These are phyloP conservation scores for Endotricha flammealis DNA, from an alignment of 2,888 invertebrate species.

Conservation along the genomic window DNA sequence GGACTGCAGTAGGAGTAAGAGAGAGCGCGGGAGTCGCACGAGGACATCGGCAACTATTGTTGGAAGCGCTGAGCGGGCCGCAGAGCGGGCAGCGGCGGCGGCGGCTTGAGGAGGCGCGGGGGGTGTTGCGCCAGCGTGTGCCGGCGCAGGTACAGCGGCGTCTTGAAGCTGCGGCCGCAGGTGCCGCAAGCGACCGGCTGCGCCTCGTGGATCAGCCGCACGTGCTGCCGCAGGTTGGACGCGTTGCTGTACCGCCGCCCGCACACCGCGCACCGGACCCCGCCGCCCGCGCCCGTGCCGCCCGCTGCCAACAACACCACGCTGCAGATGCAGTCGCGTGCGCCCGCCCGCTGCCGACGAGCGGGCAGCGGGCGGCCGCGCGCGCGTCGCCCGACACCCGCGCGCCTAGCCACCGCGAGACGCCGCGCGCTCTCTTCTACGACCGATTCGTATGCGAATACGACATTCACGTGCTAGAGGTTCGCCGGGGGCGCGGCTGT, in stretches of 20 bases:
- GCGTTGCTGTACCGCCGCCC: slow-evolving; percentile 84
- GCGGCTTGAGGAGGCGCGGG: slow-evolving; percentile 51
- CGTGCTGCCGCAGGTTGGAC: slow-evolving; percentile 86
- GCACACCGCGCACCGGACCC: slow-evolving; percentile 81
- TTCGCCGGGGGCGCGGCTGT: slow-evolving; percentile 78
- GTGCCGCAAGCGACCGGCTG: slow-evolving; percentile 83
- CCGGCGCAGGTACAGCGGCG: slow-evolving; percentile 85
- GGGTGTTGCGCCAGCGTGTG: slow-evolving; percentile 85
- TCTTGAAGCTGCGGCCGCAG: slow-evolving; percentile 86
- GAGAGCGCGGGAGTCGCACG: slow-evolving; percentile 19
- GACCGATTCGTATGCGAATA: slow-evolving; percentile 27
- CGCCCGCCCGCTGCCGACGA: slow-evolving; percentile 57
- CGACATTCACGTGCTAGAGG: slow-evolving; percentile 36
- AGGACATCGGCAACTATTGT: slow-evolving; percentile 33
- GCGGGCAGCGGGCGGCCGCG: slow-evolving; percentile 28
- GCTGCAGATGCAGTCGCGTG: no score
- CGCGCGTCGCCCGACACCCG: slow-evolving; percentile 64
- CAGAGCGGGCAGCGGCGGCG: slow-evolving; percentile 50
- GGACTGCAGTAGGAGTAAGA: slow-evolving; percentile 18
- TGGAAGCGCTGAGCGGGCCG: slow-evolving; percentile 49
- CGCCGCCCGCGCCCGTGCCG: slow-evolving; percentile 41
- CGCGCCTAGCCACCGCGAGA: slow-evolving; percentile 63
- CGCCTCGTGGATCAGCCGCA: slow-evolving; percentile 85
- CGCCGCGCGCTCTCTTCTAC: slow-evolving; percentile 56
- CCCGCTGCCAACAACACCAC: slow-evolving; percentile 70